Base-by-base conservation (phyloP, 2,113 vertebrate genomes). In the Ammospiza caudacuta region DNA sequence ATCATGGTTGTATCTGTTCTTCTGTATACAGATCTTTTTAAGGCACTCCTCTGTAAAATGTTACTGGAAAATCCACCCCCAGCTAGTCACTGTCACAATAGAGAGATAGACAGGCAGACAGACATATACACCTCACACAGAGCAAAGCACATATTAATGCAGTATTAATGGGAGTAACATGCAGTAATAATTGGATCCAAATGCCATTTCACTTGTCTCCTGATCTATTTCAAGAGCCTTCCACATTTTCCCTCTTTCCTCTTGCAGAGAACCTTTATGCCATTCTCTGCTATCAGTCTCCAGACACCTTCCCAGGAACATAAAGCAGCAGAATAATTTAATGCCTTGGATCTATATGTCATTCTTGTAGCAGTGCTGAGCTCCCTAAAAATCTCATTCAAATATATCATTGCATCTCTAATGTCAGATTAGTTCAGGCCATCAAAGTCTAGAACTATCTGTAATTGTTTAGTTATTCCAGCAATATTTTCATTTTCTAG, bases 401-500 rank as follows among this genome's bases (percentile, higher is more conserved):
- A 51, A 63, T 49, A 44, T 24, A 62, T 44, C 67, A 52, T 11
- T 82, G 62, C 22, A 68, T 46, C 52, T 79, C 62, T 51, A 55
- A 41, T 28, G 11, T 54, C 70, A 75, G 35, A 85, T 61, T 87
- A 76, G 21, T 68, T 73, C 62, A 77, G 29, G 18, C 12, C 47
- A 59, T 79, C 25, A 55, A 86, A 75, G 55, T 44, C 54, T 82
- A 69, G 57, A 87, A 88, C 33, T 16, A 86, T 11, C 23, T 43
- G 15, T 54, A 95, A 81, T 83, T 79, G 61, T 66, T 85, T 39
- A 25, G n/a, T 86, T 91, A 93, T 28, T 9, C 15, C 54, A 92
- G 44, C 74, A 79, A 83, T 63, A 49, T 49, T 84, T 79, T 96
- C 1, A 81, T 94, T 96, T 97, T 95, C 77, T 62, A 52, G 67